These are phyloP conservation scores for Drosophila kuntzei DNA, from an alignment of 2,888 invertebrate species.

Conservation along the genomic window DNA sequence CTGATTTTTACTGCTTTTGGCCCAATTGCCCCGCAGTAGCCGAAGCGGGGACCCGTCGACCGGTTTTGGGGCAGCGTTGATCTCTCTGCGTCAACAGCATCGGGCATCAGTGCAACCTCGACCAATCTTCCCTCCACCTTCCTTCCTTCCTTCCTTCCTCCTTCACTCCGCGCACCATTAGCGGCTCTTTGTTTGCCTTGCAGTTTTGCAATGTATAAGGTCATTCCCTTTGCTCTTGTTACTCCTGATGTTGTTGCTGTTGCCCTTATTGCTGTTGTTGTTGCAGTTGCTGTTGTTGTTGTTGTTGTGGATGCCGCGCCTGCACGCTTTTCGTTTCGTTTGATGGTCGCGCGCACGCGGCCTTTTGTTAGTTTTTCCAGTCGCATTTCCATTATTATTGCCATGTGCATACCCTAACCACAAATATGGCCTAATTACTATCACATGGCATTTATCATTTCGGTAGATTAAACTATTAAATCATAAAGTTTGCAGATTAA, in stretches of 20 bases:
- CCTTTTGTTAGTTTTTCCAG: conserved; percentile 79
- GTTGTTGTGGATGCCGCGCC: conserved; percentile 51
- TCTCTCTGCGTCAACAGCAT: conserved; percentile 52
- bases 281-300: conserved; percentile 36
- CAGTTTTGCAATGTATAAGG: conserved; percentile 62
- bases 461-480: neutral
- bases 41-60: conserved; percentile 23
- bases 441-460: conserved; percentile 26
- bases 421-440: conserved; percentile 48
- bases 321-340: conserved; percentile 79
- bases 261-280: conserved; percentile 36
- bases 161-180: conserved; percentile 51
- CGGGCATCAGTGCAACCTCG: conserved; percentile 29
- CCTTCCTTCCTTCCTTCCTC: neutral
- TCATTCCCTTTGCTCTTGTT: conserved; percentile 62
- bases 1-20: conserved; percentile 81
- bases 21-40: conserved; percentile 80
- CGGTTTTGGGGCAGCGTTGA: conserved; percentile 36
- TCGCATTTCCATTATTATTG: conserved; percentile 63
- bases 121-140: conserved; percentile 1
- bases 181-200: conserved; percentile 77
- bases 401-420: conserved; percentile 28
- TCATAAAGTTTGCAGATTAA: neutral
- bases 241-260: conserved; percentile 33
- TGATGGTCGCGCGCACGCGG: conserved; percentile 75